phyloP scores from a whole-genome alignment of 2,113 vertebrate genomes.

The Phrynocephalus versicolor region DNA sequence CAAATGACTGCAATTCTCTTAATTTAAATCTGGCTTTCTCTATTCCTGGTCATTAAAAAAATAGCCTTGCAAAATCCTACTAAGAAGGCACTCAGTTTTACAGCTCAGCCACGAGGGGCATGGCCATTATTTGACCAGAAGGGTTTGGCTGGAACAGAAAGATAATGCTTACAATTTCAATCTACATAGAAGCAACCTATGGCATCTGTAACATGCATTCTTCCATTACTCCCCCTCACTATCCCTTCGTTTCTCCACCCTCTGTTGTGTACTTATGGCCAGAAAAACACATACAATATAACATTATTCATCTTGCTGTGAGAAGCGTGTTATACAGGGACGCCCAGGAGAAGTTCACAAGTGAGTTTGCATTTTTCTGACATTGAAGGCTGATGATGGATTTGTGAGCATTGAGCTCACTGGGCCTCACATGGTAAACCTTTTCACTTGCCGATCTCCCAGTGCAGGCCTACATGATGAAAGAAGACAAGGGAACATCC shows the following conservation, averaged over 20 bases:
- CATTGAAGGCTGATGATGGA: not conserved
- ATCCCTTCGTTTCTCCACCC: too few relatives aligned
- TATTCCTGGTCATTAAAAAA: not conserved
- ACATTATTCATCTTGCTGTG: not conserved
- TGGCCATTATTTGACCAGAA: not conserved
- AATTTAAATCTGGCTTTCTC: not conserved
- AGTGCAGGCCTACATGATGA: slow-evolving; percentile 15
- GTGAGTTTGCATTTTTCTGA: not conserved
- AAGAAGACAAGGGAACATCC: slow-evolving; percentile 29
- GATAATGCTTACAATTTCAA: not conserved
- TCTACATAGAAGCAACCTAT: not conserved
- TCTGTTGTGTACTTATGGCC: not conserved
- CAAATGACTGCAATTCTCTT: not conserved
- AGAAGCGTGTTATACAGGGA: not conserved
- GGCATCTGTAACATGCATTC: not conserved
- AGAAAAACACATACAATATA: not conserved
- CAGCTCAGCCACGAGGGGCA: too few relatives aligned
- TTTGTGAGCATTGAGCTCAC: not conserved
- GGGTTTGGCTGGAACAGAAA: not conserved
- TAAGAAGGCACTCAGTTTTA: not conserved
- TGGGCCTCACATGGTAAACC: not conserved
- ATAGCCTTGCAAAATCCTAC: not conserved
- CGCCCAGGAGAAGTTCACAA: not conserved
- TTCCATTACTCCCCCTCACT: not conserved
- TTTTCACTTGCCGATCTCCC: not conserved